Base-by-base conservation (phyloP, 2,888 invertebrate genomes). In the Rhamphomyia laevipes region DNA sequence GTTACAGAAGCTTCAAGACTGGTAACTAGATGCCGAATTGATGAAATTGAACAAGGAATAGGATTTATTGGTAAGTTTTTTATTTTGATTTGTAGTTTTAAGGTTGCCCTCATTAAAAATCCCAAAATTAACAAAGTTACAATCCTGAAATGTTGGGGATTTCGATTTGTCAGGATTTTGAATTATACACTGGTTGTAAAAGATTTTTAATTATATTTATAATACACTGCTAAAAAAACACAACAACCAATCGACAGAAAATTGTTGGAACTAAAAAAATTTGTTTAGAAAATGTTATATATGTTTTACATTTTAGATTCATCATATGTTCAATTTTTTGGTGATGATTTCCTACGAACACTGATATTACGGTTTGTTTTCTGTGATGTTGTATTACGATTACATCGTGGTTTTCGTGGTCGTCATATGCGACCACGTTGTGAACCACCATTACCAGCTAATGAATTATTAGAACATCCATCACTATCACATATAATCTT, bases 281-380 rank as follows among this genome's bases (percentile, higher is more conserved):
- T n/a, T n/a, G n/a, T n/a, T n/a, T n/a, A n/a, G n/a, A 9, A 30
- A 30, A 15, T 37, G 15, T 37, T 4, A 30, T 43, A 49, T 49
- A n/a, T 46, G 17, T 49, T 50, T 46, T 51, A 43, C 71, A n/a
- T n/a, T 69, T 15, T 64, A 84, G 84, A 84, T 64, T 71, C 77
- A 43, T 77, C 78, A 51, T 84, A 80, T 69, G 74, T 92, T 57
- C 84, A 89, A 71, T 94, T 94, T 73, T 86, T 94, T 73, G 90
- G 92, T 40, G 95, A 96, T 71, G 94, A 95, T 65, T 96, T 94
- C 73, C 77, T 96, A 57, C 82, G 95, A 53, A 77, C 93, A 53
- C 73, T 94, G 53, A 77, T 94, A 55, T 76, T 93, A 56, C 83
- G 95, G 55, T 95, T 86, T 74, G 83, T 94, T 56, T 95, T 96